Evolutionary conservation across 64 coral and sea anemone genomes (phyloP).

Genomic region (Porites lutea): DNA sequence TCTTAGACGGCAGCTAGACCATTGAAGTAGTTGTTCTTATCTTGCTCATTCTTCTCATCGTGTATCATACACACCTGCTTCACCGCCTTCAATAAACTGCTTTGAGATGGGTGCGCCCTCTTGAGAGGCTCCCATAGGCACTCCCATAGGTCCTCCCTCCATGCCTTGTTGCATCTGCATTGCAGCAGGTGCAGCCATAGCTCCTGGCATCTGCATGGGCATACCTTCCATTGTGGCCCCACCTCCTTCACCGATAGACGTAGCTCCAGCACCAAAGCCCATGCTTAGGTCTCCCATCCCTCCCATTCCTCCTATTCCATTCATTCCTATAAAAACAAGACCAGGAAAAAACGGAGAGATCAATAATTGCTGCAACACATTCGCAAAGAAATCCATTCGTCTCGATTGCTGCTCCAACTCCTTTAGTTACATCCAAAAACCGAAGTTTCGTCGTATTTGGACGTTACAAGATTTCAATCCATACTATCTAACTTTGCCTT

Average conservation of each 20-base stretch:
- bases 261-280: constrained; percentile 81
- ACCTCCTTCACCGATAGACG: constrained; percentile 69
- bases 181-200: constrained; percentile 15
- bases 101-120: constrained; percentile 35
- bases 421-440: too few relatives aligned
- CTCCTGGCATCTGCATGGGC: constrained; percentile 37
- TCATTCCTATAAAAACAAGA: constrained; percentile 14
- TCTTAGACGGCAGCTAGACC: too few relatives aligned
- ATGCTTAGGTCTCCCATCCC: constrained; percentile 74
- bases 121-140: constrained; percentile 27
- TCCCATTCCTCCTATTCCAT: constrained; percentile 46
- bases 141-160: constrained; percentile 8
- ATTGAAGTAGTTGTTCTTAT: neutral
- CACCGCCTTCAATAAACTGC: constrained; percentile 43
- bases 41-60: too few relatives aligned
- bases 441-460: too few relatives aligned
- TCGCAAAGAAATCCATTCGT: too few relatives aligned
- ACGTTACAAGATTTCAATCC: too few relatives aligned
- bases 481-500: too few relatives aligned
- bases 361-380: too few relatives aligned
- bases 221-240: constrained; percentile 49
- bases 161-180: constrained; percentile 17
- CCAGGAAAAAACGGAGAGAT: too few relatives aligned
- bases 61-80: constrained; percentile 16
- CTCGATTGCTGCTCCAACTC: too few relatives aligned